phyloP scores from a whole-genome alignment of 1,140 invertebrate genomes.

The Chrysoperla carnea region DNA sequence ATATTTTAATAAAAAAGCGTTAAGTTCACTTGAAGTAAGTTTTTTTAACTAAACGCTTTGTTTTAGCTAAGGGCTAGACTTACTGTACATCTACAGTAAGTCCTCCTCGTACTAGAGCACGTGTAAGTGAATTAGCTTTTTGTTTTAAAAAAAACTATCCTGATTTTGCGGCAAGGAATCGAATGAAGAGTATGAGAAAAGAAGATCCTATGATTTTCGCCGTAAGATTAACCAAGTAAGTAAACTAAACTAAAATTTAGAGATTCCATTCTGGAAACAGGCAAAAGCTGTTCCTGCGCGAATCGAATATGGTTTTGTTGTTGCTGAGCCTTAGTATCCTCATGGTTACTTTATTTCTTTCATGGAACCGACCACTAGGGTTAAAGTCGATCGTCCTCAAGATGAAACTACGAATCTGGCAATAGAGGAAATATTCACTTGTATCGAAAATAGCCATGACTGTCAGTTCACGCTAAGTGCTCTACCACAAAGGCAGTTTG shows the following conservation, averaged over 20 bases:
- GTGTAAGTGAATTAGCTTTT: conserved; percentile 10
- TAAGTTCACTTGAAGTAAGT: too few species aligned
- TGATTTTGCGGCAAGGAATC: too few species aligned
- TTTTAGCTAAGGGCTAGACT: too few species aligned
- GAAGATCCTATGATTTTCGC: conserved; percentile 4
- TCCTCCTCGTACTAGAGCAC: conserved; percentile 6
- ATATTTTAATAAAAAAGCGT: too few species aligned
- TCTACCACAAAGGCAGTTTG: too few species aligned
- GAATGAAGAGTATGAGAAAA: conserved; percentile 8
- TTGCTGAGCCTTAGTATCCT: conserved; percentile 18
- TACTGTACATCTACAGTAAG: too few species aligned
- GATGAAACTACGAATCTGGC: conserved; percentile 7
- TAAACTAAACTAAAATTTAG: conserved; percentile 13
- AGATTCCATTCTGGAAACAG: conserved; percentile 12
- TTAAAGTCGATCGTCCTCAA: conserved; percentile 18
- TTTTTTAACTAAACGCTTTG: too few species aligned
- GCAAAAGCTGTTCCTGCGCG: conserved; percentile 15
- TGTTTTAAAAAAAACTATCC: conserved; percentile 11
- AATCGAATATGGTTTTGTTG: conserved; percentile 17
- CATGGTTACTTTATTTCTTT: conserved; percentile 13
- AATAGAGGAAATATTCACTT: conserved; percentile 12
- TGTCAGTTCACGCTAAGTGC: conserved; percentile 14
- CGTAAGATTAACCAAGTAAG: conserved; percentile 12
- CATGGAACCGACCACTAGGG: conserved; percentile 11
- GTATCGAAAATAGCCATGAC: conserved; percentile 14